These are phyloP conservation scores for Enhydra lutris DNA, from an alignment of 2,113 vertebrate genomes.

Conservation along the genomic window DNA sequence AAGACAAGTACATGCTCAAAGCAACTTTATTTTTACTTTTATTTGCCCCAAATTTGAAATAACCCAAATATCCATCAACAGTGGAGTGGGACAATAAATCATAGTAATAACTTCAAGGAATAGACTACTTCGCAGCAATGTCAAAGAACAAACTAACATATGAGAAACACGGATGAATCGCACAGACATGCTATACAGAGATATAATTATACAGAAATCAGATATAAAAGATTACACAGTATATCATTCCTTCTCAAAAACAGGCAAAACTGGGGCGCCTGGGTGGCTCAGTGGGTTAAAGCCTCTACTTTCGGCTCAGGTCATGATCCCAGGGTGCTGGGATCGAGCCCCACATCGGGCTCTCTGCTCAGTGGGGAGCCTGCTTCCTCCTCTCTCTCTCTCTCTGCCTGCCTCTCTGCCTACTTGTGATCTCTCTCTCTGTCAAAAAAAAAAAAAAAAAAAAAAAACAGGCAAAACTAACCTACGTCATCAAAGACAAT, in stretches of 20 bases:
- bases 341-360: too few relatives aligned
- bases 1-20: neutral
- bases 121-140: neutral
- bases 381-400: too few relatives aligned
- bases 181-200: neutral
- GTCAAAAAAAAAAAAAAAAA: too few relatives aligned
- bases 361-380: too few relatives aligned
- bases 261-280: conserved; percentile 22
- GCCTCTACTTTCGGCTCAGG: too few relatives aligned
- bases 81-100: neutral
- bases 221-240: neutral
- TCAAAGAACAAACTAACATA: neutral
- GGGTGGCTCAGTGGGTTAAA: too few relatives aligned
- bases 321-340: too few relatives aligned
- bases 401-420: too few relatives aligned
- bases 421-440: too few relatives aligned
- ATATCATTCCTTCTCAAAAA: neutral
- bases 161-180: neutral
- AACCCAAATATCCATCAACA: neutral
- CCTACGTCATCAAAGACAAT: neutral
- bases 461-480: conserved; percentile 33
- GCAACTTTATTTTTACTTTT: neutral
- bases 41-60: neutral
- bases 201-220: neutral
- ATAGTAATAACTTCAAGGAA: neutral